Evolutionary conservation across 2,888 invertebrate species (phyloP).

Genomic region (Ligdia adustata): DNA sequence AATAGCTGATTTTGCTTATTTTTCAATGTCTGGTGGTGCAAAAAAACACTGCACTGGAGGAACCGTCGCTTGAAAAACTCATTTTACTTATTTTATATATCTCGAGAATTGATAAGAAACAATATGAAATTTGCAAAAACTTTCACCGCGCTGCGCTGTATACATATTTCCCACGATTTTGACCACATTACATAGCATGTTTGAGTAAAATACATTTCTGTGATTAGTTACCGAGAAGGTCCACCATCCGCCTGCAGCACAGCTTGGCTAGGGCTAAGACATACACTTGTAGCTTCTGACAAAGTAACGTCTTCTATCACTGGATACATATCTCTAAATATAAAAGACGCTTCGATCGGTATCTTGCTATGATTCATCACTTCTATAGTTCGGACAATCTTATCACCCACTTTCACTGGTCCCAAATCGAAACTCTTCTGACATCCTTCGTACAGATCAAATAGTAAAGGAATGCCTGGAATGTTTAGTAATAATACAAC

Average conservation of each 20-base stretch:
- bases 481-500: constrained; percentile 7
- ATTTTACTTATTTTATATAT: no score
- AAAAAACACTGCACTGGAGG: no score
- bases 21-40: no score
- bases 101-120: no score
- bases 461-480: constrained; percentile 70
- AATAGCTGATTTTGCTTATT: no score
- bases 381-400: constrained; percentile 75
- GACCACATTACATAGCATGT: no score
- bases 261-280: constrained; percentile 53
- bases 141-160: no score
- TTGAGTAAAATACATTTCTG: background rate
- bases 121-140: no score
- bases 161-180: no score
- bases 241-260: constrained; percentile 41
- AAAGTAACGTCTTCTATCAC: constrained; percentile 54
- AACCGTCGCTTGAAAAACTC: no score
- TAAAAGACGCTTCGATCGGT: constrained; percentile 78
- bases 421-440: constrained; percentile 75
- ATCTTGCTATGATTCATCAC: constrained; percentile 85
- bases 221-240: constrained; percentile 57
- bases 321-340: constrained; percentile 77
- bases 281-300: constrained; percentile 69
- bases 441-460: constrained; percentile 76
- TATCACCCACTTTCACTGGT: constrained; percentile 77